A percentile compares a stretch with the other conserved stretches of the same genome.
phyloP scores from a whole-genome alignment of 2,113 vertebrate species.

The Penelope pileata region DNA sequence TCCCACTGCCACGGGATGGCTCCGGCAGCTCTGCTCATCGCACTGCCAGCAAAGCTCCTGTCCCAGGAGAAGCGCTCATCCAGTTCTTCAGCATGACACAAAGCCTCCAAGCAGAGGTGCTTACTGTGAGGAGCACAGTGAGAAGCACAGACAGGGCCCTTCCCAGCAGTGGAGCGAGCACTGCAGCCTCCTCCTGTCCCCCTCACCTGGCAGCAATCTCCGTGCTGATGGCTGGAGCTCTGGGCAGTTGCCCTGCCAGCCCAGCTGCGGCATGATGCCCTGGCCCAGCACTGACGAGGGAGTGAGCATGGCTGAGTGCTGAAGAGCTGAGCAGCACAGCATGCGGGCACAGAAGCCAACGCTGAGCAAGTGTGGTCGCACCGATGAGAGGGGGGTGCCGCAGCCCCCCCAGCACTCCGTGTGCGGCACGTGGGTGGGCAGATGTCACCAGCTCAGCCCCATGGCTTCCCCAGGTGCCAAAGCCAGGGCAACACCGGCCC shows the following conservation, averaged over 20 bases:
- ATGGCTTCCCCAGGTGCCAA: not conserved
- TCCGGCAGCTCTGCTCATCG: constrained; percentile 49
- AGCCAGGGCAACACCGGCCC: constrained; percentile 7
- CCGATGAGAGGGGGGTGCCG: too few relatives aligned
- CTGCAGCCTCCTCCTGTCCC: not conserved
- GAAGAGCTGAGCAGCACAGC: not conserved
- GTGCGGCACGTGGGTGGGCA: too few relatives aligned
- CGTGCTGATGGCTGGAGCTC: not conserved
- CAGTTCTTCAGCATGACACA: not conserved
- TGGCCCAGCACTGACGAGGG: not conserved
- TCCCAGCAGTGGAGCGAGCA: not conserved
- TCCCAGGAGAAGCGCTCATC: not conserved
- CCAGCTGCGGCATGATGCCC: not conserved
- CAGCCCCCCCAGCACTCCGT: too few relatives aligned
- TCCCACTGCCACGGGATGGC: constrained; percentile 26
- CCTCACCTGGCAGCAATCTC: not conserved
- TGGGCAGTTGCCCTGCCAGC: not conserved
- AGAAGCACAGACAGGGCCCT: fast-evolving
- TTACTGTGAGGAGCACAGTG: not conserved
- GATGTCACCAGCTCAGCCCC: not conserved
- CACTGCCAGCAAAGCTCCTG: not conserved
- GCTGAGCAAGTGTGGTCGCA: too few relatives aligned
- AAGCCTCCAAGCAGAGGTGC: not conserved
- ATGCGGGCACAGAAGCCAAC: too few relatives aligned
- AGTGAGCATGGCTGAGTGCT: not conserved